Evolutionary conservation across 2,797 vertebrate species (phyloP).

Genomic region (Chaenodraco wilsoni): DNA sequence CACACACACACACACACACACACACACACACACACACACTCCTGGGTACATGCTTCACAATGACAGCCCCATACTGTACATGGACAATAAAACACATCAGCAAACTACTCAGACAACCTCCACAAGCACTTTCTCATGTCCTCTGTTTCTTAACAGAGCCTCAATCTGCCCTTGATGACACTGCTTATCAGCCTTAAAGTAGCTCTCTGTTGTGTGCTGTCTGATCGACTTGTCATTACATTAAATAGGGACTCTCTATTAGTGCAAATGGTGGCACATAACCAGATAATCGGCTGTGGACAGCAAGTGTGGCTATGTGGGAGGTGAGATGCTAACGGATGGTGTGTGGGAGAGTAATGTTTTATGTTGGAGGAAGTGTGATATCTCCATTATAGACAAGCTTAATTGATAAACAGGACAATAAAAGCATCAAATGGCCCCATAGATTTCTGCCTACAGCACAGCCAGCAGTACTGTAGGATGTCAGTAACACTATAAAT

Average conservation of each 20-base stretch:
- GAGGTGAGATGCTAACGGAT: constrained; percentile 82
- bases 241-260: constrained; percentile 75
- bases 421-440: constrained; percentile 72
- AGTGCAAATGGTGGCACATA: constrained; percentile 78
- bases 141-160: constrained; percentile 56
- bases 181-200: constrained; percentile 64
- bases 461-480: constrained; percentile 49
- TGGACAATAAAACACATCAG: constrained; percentile 67
- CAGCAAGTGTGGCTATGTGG: constrained; percentile 81
- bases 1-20: constrained; percentile 14
- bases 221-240: constrained; percentile 73
- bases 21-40: constrained; percentile 24
- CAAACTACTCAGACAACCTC: constrained; percentile 68
- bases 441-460: constrained; percentile 65
- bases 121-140: constrained; percentile 55
- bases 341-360: constrained; percentile 83
- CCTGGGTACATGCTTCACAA: constrained; percentile 30
- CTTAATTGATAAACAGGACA: constrained; percentile 83
- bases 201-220: constrained; percentile 58
- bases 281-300: constrained; percentile 74
- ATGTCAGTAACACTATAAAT: constrained; percentile 42
- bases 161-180: constrained; percentile 71
- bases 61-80: constrained; percentile 50
- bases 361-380: constrained; percentile 80
- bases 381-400: constrained; percentile 77